Evolutionary conservation across 2,113 vertebrate genomes (phyloP).

Genomic region (Porphyrio hochstetteri): DNA sequence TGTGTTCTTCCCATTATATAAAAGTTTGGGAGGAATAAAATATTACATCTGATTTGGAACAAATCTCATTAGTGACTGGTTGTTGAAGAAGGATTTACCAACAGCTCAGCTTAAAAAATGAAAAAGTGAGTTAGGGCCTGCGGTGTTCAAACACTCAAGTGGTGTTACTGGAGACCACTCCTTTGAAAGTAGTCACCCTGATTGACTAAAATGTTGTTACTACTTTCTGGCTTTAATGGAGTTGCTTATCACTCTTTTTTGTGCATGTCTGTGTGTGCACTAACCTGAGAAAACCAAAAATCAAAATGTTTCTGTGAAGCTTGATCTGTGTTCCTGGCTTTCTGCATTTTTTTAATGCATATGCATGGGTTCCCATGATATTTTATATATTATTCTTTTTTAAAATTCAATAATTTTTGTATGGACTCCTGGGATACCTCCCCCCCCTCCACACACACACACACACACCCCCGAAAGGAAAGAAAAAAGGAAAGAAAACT

Average conservation of each 20-base stretch:
- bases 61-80: neutral
- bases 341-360: neutral
- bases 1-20: neutral
- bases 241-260: neutral
- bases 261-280: neutral
- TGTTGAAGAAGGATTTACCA: neutral
- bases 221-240: neutral
- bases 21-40: neutral
- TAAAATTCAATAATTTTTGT: neutral
- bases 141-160: neutral
- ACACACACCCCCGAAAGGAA: too few species aligned
- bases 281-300: neutral
- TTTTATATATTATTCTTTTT: too few species aligned
- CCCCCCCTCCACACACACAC: rapidly evolving
- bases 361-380: neutral
- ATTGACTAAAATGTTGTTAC: neutral
- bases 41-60: neutral
- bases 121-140: neutral
- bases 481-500: neutral
- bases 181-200: neutral
- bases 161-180: neutral
- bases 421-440: neutral
- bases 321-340: neutral
- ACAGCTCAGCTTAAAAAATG: neutral
- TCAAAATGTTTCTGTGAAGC: neutral